A percentile compares a stretch with the other conserved stretches of the same genome.
Conservation (phyloP, 92 coral and sea anemone genomes). For the Porites divaricata region DNA sequence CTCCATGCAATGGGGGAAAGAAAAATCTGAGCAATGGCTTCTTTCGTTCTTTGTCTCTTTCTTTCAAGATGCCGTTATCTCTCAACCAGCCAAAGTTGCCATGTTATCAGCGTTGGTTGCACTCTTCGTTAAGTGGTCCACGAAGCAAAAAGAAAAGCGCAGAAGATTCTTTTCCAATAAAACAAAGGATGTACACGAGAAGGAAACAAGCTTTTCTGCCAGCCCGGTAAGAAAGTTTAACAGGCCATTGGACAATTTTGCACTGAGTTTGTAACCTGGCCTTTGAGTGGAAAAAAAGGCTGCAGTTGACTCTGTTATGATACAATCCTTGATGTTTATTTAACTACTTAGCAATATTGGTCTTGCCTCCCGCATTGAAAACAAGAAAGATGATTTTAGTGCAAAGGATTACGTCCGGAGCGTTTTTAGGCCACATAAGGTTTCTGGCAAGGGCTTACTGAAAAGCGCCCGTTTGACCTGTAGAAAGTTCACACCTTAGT, state of each 20-base stretch:
- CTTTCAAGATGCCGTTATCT: constrained; percentile 79
- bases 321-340: too few species aligned
- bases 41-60: constrained; percentile 83
- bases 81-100: constrained; percentile 83
- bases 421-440: too few species aligned
- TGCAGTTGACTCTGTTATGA: too few species aligned
- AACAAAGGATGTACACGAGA: too few species aligned
- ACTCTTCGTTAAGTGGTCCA: constrained; percentile 50
- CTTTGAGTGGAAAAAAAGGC: too few species aligned
- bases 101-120: constrained; percentile 68
- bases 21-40: constrained; percentile 89
- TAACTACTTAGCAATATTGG: too few species aligned
- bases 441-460: too few species aligned
- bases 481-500: not conserved
- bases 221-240: not conserved
- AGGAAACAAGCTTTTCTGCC: not conserved
- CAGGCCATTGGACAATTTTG: not conserved
- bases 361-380: too few species aligned
- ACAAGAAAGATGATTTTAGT: too few species aligned
- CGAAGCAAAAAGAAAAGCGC: constrained; percentile 51
- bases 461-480: too few species aligned
- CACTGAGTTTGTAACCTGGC: not conserved
- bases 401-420: too few species aligned
- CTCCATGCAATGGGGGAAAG: constrained; percentile 85
- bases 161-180: not conserved